Conservation (phyloP, 2,888 invertebrate species). For the Spisula solida region DNA sequence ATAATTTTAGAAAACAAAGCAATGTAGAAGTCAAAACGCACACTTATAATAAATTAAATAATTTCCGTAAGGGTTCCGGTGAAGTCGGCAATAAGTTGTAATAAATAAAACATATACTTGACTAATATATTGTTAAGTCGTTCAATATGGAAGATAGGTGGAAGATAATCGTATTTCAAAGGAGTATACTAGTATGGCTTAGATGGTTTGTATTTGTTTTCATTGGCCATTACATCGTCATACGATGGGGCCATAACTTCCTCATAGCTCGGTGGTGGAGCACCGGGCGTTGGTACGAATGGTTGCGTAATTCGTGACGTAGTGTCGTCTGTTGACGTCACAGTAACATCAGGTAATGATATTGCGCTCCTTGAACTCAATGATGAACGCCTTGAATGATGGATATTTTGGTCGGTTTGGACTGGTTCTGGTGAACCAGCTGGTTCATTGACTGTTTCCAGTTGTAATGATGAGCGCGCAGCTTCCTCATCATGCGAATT, state of each 20-base stretch:
- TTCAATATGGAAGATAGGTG: no score
- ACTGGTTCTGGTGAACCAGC: background rate
- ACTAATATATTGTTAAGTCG: no score
- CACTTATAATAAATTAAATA: no score
- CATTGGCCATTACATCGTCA: conserved; percentile 10
- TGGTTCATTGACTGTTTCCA: background rate
- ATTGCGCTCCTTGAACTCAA: no score
- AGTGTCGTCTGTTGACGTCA: background rate
- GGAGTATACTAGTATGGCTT: no score
- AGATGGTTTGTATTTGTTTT: background rate
- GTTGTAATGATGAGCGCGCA: background rate
- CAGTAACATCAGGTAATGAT: background rate
- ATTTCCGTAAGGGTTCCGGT: no score
- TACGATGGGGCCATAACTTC: conserved; percentile 20
- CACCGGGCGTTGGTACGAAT: background rate
- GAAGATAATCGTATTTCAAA: no score
- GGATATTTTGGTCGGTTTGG: background rate
- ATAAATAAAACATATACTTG: no score
- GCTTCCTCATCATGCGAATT: background rate
- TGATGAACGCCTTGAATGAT: no score
- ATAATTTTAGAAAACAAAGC: no score
- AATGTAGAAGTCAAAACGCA: no score
- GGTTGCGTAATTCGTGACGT: background rate
- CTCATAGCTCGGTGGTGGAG: conserved; percentile 23
- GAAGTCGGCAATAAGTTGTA: no score